Conservation (phyloP, 1,140 invertebrate species). For the Apis mellifera region DNA sequence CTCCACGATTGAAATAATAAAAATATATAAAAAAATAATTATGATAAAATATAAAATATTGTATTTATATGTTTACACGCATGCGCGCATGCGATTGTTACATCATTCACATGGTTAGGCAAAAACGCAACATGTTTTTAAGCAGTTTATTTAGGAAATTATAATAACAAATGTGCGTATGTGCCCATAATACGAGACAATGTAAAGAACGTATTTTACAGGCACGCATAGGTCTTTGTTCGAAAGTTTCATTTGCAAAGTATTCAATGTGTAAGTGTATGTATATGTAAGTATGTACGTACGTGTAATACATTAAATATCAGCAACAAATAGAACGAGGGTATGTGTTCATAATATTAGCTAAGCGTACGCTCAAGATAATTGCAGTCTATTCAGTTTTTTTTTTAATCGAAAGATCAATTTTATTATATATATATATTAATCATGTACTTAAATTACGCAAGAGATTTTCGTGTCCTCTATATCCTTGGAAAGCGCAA, state of each 20-base stretch:
- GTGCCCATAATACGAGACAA: slow-evolving; percentile 41
- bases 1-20: no score
- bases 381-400: slow-evolving; percentile 39
- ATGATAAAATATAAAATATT: slow-evolving; percentile 15
- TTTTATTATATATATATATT: slow-evolving; percentile 2
- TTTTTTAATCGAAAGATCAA: slow-evolving; percentile 21
- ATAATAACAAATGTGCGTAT: slow-evolving; percentile 58
- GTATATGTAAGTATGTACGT: neutral
- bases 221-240: slow-evolving; percentile 29
- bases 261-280: neutral
- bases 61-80: no score
- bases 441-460: neutral
- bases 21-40: neutral
- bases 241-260: neutral
- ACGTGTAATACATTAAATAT: slow-evolving; percentile 25
- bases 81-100: neutral
- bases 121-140: slow-evolving; percentile 47
- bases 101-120: neutral
- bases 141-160: slow-evolving; percentile 70
- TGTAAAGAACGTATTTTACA: slow-evolving; percentile 46
- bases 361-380: slow-evolving; percentile 36
- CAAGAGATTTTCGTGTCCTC: neutral
- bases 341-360: slow-evolving; percentile 13
- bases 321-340: slow-evolving; percentile 46
- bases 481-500: slow-evolving; percentile 39